Base-by-base conservation (phyloP, 1,140 invertebrate species). In the Saccostrea cuccullata region DNA sequence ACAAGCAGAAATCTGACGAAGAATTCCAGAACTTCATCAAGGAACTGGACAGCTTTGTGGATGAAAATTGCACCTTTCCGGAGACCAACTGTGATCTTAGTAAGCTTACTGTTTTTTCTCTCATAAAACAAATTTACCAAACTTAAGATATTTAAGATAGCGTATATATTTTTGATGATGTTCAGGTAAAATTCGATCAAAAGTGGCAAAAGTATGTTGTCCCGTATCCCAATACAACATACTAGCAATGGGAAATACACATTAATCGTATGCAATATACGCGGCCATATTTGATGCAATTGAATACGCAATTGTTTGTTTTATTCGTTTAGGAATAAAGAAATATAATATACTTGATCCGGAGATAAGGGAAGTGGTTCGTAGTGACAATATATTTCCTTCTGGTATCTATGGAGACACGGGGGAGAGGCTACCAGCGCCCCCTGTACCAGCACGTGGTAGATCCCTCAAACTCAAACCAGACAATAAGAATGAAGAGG, bases 11-110 rank as follows among this genome's bases (percentile, higher is more conserved):
- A 47, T 36, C 56, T 20, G 23, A 60, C 11, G 30, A 60, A 67
- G 84, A 85, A 30, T 85, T 85, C 56, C 12, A 67, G 2, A 64
- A 30, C 17, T 64, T 67, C 36, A 20, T 85, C 6, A 26, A 60
- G n/a, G 84, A 85, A 36, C n/a, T 85, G 84, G 60, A 85, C 58
- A 23, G 30, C 23, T 40, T 85, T 40, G 60, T 85, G 36, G 36
- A 13, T 2, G 67, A 64, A 36, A 85, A 85, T n/a, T 56, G 55
- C 4, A 20, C 55, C 9, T 84, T 26, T 26, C 23, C 55, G 4
- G 23, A 56, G 20, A n/a, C n/a, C n/a, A 56, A 55, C 23, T 55
- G 83, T 55, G 56, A 84, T n/a, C 47, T 58, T 12, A 20, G 83
- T 84, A 56, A 56, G 47, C 47, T 47, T 8, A 47, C 5, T 47